Evolutionary conservation across 2,113 vertebrate genomes (phyloP).

Genomic region (Thryonomys swinderianus): DNA sequence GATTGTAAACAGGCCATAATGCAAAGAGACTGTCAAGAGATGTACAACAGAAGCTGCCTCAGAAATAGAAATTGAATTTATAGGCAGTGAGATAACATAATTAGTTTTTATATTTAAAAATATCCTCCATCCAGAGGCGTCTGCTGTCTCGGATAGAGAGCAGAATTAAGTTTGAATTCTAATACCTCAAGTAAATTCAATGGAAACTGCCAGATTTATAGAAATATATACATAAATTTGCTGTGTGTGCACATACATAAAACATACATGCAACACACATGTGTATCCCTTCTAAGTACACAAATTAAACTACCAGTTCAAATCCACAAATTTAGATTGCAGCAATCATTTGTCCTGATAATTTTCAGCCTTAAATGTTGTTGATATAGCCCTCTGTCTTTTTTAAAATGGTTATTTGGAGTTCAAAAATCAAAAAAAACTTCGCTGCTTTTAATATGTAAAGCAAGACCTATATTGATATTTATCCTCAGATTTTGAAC

Average conservation of each 20-base stretch:
- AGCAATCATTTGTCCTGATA: slow-evolving; percentile 73
- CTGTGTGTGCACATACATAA: background rate
- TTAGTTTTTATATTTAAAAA: slow-evolving; percentile 85
- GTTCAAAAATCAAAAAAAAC: slow-evolving; percentile 55
- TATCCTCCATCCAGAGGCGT: slow-evolving; percentile 76
- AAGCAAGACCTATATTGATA: background rate
- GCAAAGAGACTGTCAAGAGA: slow-evolving; percentile 76
- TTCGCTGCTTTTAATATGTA: background rate
- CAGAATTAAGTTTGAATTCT: slow-evolving; percentile 81
- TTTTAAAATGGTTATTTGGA: slow-evolving; percentile 57
- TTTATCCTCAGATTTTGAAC: background rate
- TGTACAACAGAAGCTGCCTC: slow-evolving; percentile 76
- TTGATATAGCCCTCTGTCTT: slow-evolving; percentile 56
- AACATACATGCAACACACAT: background rate
- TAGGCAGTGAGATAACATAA: slow-evolving; percentile 83
- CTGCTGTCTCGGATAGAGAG: slow-evolving; percentile 79
- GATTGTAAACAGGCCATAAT: slow-evolving; percentile 73
- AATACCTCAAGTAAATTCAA: slow-evolving; percentile 70
- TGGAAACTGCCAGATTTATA: slow-evolving; percentile 63
- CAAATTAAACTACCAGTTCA: slow-evolving; percentile 39
- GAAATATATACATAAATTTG: slow-evolving; percentile 2
- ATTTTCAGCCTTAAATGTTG: slow-evolving; percentile 79
- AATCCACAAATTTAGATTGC: slow-evolving; percentile 62
- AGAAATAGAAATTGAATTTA: slow-evolving; percentile 86
- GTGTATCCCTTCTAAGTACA: slow-evolving; percentile 59